Conservation (phyloP, 2,797 vertebrate species). For the Hylomyscus alleni region DNA sequence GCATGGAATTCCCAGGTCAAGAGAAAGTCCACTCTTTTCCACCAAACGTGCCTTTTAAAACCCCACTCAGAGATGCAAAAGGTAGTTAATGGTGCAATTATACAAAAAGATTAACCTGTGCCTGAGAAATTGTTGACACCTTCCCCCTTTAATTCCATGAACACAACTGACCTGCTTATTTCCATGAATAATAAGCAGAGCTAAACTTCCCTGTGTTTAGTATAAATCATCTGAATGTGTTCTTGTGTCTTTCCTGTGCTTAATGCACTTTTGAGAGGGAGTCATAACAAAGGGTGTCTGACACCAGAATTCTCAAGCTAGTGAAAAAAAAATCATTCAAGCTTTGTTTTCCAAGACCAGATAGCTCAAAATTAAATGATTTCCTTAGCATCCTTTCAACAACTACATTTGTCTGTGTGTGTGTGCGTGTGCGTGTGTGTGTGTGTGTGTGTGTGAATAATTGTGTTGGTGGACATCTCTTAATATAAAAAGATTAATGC, state of each 20-base stretch:
- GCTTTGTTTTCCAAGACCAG: not conserved
- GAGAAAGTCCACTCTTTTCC: conserved; percentile 40
- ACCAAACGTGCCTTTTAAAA: not conserved
- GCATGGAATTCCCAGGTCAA: conserved; percentile 54
- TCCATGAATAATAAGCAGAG: conserved; percentile 15
- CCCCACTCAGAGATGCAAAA: not conserved
- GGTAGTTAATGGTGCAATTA: not conserved
- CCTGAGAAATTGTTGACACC: conserved; percentile 7
- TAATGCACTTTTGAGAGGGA: not conserved
- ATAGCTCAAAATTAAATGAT: not conserved
- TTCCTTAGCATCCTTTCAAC: not conserved
- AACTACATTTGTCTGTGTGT: not conserved
- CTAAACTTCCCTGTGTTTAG: conserved; percentile 9
- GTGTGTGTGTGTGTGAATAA: not conserved
- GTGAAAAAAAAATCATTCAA: not conserved
- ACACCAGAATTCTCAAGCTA: not conserved
- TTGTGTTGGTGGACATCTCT: not conserved
- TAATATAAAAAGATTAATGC: not conserved
- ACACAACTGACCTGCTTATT: not conserved
- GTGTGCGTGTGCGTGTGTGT: not conserved
- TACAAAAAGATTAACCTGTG: not conserved
- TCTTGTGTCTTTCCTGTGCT: not conserved
- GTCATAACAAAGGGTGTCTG: not conserved
- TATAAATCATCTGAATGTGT: not conserved
- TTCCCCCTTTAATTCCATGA: not conserved